These are phyloP conservation scores for Spermophilus dauricus DNA, from an alignment of 2,113 vertebrate species.

Conservation along the genomic window DNA sequence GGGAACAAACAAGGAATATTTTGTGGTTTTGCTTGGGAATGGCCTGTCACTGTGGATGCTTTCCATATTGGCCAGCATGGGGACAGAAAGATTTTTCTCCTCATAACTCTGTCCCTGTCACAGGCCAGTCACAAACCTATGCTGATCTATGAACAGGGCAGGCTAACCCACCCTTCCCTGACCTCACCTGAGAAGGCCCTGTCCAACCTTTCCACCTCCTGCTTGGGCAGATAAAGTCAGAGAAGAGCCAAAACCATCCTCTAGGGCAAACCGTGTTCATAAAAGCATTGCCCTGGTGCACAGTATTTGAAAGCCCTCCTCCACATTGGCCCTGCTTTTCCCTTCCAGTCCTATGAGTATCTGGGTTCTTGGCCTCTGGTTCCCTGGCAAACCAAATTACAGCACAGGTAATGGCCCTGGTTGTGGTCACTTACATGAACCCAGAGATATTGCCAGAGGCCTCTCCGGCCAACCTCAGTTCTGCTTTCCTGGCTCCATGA, in stretches of 20 bases:
- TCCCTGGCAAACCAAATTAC: background rate
- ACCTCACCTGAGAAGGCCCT: background rate
- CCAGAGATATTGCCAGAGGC: accelerated
- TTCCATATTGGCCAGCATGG: background rate
- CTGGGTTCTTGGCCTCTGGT: background rate
- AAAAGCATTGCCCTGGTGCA: accelerated
- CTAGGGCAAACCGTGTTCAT: accelerated
- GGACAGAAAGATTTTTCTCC: background rate
- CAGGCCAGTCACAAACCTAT: background rate
- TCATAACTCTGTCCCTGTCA: background rate
- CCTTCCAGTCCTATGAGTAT: background rate
- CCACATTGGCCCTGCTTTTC: background rate
- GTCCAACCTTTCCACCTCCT: background rate
- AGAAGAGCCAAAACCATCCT: background rate
- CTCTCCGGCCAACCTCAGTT: no score
- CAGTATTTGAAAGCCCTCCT: background rate
- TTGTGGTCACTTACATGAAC: no score
- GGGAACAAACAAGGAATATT: no score
- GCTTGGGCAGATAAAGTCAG: background rate
- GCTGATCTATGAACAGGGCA: no score
- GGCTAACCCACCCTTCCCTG: no score
- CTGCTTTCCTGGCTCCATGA: background rate
- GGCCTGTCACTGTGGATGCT: background rate
- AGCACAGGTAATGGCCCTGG: background rate
- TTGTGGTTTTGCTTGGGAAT: background rate